Percentiles rank a stretch among this genome's conserved stretches.
These are phyloP conservation scores for Berghia stephanieae DNA, from an alignment of 1,140 invertebrate genomes.

Conservation along the genomic window DNA sequence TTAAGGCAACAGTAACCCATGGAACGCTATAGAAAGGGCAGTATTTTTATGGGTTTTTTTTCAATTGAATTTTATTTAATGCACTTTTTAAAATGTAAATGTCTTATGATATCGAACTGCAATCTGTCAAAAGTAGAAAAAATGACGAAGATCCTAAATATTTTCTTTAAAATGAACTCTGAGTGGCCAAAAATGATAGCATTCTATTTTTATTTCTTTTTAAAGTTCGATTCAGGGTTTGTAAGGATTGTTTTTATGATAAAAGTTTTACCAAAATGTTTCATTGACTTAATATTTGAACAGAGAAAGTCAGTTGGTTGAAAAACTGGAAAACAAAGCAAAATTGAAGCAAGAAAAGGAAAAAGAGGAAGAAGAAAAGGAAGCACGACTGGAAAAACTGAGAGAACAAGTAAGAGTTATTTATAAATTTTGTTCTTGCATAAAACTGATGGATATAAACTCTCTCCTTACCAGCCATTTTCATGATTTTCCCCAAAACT, in stretches of 20 bases:
- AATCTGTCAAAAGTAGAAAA: no score
- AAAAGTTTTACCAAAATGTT: neutral
- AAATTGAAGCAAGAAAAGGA: slow-evolving; percentile 46
- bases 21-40: no score
- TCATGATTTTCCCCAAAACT: no score
- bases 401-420: slow-evolving; percentile 50
- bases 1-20: no score
- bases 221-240: neutral
- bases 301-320: slow-evolving; percentile 53
- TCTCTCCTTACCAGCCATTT: no score
- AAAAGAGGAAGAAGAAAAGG: slow-evolving; percentile 52
- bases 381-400: slow-evolving; percentile 57
- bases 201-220: neutral
- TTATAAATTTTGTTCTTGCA: neutral
- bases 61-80: no score
- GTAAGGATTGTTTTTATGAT: neutral
- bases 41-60: no score
- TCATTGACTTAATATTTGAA: slow-evolving; percentile 30
- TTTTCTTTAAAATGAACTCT: neutral
- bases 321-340: slow-evolving; percentile 51
- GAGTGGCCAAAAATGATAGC: neutral
- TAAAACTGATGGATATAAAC: no score
- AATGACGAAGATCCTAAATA: no score
- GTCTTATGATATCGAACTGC: no score
- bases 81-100: no score